Percentiles rank a stretch among this genome's conserved stretches.
Conservation (phyloP, 2,888 invertebrate genomes). For the Ceraclea dissimilis region DNA sequence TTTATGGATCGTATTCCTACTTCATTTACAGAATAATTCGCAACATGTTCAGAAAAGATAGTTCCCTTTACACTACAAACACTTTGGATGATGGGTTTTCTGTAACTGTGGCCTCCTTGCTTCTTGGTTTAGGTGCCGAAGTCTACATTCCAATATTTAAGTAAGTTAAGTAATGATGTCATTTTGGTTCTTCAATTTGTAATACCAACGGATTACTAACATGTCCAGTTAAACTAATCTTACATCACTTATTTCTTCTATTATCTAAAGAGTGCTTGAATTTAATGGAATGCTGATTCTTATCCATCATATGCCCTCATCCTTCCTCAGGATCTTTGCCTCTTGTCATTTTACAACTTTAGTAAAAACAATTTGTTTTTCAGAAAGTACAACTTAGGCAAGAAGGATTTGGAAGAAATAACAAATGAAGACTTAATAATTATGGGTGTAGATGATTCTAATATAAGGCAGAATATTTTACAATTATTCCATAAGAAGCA, state of each 20-base stretch:
- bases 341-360: too few relatives aligned
- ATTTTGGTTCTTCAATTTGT: too few relatives aligned
- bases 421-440: slow-evolving; percentile 40
- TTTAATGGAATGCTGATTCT: too few relatives aligned
- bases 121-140: slow-evolving; percentile 40
- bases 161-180: slow-evolving; percentile 30
- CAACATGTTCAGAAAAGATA: not conserved
- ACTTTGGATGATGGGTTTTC: slow-evolving; percentile 32
- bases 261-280: too few relatives aligned
- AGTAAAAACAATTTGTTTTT: slow-evolving; percentile 24
- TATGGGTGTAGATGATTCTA: slow-evolving; percentile 38
- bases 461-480: slow-evolving; percentile 36
- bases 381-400: slow-evolving; percentile 42
- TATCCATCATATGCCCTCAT: too few relatives aligned
- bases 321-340: too few relatives aligned
- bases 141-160: slow-evolving; percentile 41
- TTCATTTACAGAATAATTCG: too few relatives aligned
- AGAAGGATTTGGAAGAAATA: slow-evolving; percentile 39
- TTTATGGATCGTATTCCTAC: too few relatives aligned
- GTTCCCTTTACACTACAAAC: not conserved
- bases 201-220: too few relatives aligned
- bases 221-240: too few relatives aligned
- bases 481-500: slow-evolving; percentile 33
- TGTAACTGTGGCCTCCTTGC: slow-evolving; percentile 38
- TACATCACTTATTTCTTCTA: too few relatives aligned